These are phyloP conservation scores for Brachionus sp. DNA, from an alignment of 1,140 invertebrate species.

Conservation along the genomic window DNA sequence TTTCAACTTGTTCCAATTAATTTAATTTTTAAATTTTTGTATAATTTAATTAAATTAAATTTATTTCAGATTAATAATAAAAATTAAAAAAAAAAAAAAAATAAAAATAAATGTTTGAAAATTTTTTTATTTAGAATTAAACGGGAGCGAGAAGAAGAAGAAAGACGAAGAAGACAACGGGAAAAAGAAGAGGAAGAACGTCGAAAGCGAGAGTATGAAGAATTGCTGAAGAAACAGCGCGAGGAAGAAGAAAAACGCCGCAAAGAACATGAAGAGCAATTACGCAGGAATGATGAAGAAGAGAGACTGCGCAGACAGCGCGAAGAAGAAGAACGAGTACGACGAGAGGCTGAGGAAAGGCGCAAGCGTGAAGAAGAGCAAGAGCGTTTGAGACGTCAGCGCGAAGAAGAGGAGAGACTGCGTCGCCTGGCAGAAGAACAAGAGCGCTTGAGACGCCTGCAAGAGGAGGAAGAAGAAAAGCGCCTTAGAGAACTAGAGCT, in stretches of 20 bases:
- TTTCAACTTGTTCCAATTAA: too few relatives aligned
- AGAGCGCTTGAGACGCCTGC: not conserved
- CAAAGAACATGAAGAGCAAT: constrained; percentile 48
- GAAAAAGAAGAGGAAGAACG: constrained; percentile 18
- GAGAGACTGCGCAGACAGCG: not conserved
- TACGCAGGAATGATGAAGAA: constrained; percentile 48
- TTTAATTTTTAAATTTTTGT: too few relatives aligned
- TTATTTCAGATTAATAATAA: too few relatives aligned
- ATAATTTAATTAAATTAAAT: too few relatives aligned
- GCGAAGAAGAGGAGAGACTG: not conserved
- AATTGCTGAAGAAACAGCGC: not conserved
- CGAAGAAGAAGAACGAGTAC: constrained; percentile 45
- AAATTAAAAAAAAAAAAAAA: too few relatives aligned
- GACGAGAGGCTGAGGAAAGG: constrained; percentile 45
- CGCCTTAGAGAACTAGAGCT: not conserved
- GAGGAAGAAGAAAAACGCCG: constrained; percentile 45
- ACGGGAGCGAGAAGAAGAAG: constrained; percentile 31
- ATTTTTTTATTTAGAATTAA: not conserved
- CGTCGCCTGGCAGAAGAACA: not conserved
- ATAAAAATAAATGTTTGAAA: not conserved
- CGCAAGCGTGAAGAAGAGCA: constrained; percentile 47
- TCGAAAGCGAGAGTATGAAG: not conserved
- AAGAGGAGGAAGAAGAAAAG: not conserved
- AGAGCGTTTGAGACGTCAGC: not conserved
- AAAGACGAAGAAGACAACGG: not conserved